These are phyloP conservation scores for Morpho helenor DNA, from an alignment of 2,888 invertebrate species.

Conservation along the genomic window DNA sequence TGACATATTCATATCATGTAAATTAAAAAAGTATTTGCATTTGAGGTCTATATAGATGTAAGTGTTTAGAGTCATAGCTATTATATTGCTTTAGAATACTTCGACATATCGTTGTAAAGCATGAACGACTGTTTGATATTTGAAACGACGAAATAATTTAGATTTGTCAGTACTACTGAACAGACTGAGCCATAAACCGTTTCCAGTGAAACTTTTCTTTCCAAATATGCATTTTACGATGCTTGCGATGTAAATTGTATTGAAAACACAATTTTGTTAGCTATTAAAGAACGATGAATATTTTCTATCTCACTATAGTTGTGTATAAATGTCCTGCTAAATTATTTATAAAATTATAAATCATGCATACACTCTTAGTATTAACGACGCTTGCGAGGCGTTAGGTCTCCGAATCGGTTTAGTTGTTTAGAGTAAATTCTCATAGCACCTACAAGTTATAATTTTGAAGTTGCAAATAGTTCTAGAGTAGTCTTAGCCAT, in stretches of 20 bases:
- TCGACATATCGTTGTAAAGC: slow-evolving; percentile 76
- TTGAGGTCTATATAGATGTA: slow-evolving; percentile 77
- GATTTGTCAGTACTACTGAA: slow-evolving; percentile 42
- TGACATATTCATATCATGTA: slow-evolving; percentile 79
- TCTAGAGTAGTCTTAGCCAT: slow-evolving; percentile 73
- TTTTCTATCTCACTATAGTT: slow-evolving; percentile 60
- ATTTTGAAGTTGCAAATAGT: slow-evolving; percentile 73
- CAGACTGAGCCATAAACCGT: slow-evolving; percentile 54
- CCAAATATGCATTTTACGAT: slow-evolving; percentile 68
- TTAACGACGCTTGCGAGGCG: slow-evolving; percentile 65
- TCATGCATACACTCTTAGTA: slow-evolving; percentile 78
- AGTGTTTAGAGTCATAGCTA: slow-evolving; percentile 77
- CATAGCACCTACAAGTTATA: slow-evolving; percentile 72
- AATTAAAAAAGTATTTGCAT: slow-evolving; percentile 78
- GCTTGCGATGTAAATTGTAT: slow-evolving; percentile 37
- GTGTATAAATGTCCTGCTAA: slow-evolving; percentile 71
- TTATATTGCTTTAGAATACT: slow-evolving; percentile 77
- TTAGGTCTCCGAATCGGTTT: slow-evolving; percentile 63
- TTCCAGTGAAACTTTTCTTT: slow-evolving; percentile 40
- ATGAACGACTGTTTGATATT: slow-evolving; percentile 52
- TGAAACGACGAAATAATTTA: slow-evolving; percentile 27
- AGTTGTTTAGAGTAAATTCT: slow-evolving; percentile 72
- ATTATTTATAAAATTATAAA: slow-evolving; percentile 73
- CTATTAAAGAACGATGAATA: slow-evolving; percentile 35
- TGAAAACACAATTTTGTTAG: slow-evolving; percentile 14